Percentiles rank a stretch among this genome's conserved stretches.
phyloP scores from a whole-genome alignment of 2,797 vertebrate genomes.

The Picus viridis region DNA sequence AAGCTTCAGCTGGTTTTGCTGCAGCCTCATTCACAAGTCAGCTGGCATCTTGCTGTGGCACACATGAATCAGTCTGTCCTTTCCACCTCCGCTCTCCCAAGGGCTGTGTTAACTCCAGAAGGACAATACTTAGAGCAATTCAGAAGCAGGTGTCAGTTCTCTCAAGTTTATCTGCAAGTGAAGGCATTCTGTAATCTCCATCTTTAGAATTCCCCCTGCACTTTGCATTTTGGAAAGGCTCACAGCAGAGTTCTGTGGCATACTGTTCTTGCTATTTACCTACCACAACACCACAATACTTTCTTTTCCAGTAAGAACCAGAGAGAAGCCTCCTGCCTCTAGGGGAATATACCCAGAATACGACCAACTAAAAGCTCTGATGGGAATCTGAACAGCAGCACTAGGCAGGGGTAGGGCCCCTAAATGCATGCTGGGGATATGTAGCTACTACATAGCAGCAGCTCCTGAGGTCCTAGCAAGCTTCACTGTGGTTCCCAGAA shows the following conservation, averaged over 20 bases:
- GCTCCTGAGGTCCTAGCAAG: background rate
- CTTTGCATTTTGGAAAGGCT: background rate
- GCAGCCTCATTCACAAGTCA: constrained; percentile 16
- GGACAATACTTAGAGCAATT: constrained; percentile 4
- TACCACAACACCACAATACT: background rate
- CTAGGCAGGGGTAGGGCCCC: background rate
- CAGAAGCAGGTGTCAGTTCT: constrained; percentile 20
- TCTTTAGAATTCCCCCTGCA: background rate
- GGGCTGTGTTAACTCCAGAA: constrained; percentile 9
- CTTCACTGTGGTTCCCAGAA: background rate
- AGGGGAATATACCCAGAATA: background rate
- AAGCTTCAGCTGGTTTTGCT: constrained; percentile 40
- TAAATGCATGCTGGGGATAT: background rate
- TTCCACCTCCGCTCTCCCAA: background rate
- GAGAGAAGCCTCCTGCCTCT: background rate
- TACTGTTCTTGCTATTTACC: background rate
- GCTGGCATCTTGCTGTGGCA: background rate
- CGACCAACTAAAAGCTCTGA: background rate
- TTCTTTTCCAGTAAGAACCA: background rate
- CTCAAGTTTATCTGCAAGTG: constrained; percentile 30
- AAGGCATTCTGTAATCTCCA: constrained; percentile 13
- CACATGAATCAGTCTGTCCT: background rate
- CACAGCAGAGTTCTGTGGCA: background rate
- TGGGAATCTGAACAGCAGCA: background rate
- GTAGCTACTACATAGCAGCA: background rate